phyloP scores from a whole-genome alignment of 2,888 invertebrate species.

The Callinectes sapidus region DNA sequence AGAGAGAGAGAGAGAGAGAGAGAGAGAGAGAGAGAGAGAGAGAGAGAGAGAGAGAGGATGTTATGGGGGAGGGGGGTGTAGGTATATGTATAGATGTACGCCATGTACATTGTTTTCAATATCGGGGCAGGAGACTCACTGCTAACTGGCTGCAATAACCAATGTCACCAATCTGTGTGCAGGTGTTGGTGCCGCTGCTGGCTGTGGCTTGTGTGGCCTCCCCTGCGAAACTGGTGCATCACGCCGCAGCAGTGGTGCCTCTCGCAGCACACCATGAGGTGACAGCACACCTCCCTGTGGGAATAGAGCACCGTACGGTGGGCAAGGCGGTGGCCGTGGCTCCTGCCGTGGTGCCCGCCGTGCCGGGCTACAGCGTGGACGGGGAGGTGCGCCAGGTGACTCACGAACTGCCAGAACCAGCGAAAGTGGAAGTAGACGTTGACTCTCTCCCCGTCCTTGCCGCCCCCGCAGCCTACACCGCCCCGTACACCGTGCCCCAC shows the following conservation, averaged over 20 bases:
- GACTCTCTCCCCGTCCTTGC: constrained; percentile 50
- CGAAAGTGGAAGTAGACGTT: constrained; percentile 40
- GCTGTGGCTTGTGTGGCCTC: constrained; percentile 55
- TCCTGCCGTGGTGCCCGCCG: constrained; percentile 44
- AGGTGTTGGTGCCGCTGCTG: constrained; percentile 56
- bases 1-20: too few relatives aligned
- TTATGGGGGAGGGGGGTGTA: not conserved
- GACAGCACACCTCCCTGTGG: constrained; percentile 54
- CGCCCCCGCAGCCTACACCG: constrained; percentile 21
- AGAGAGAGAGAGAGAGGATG: too few relatives aligned
- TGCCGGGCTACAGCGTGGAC: constrained; percentile 60
- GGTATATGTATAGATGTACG: not conserved
- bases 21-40: too few relatives aligned
- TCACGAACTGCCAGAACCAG: constrained; percentile 31
- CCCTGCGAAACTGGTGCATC: constrained; percentile 32
- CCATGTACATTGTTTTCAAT: constrained; percentile 6
- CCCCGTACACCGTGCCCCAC: constrained; percentile 27
- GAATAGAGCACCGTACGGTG: constrained; percentile 38
- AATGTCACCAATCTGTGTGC: constrained; percentile 22
- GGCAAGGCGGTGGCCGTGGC: constrained; percentile 54
- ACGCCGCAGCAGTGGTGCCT: not conserved
- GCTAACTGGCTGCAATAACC: not conserved
- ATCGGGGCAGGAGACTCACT: not conserved
- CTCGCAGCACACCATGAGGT: constrained; percentile 45
- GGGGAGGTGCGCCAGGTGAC: constrained; percentile 57